phyloP scores from a whole-genome alignment of 2,888 invertebrate genomes.

The Cactoblastis cactorum region DNA sequence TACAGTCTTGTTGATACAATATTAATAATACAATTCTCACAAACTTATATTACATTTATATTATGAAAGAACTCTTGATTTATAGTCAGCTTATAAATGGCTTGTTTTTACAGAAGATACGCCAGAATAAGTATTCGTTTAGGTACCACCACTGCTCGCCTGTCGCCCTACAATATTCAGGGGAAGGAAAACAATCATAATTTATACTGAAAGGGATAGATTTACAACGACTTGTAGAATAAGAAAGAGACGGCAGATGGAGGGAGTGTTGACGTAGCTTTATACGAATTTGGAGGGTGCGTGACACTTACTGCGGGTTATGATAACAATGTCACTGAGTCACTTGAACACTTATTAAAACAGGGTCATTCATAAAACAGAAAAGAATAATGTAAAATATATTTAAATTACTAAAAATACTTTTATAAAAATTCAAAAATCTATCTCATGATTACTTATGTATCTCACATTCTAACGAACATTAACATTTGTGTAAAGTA shows the following conservation, averaged over 20 bases:
- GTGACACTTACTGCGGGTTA: constrained; percentile 29
- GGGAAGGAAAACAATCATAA: constrained; percentile 64
- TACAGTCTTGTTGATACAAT: constrained; percentile 14
- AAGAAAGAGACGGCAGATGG: constrained; percentile 32
- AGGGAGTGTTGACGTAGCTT: constrained; percentile 38
- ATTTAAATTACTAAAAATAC: no score
- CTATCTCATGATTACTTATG: no score
- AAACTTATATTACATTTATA: constrained; percentile 24
- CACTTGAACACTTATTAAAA: constrained; percentile 1
- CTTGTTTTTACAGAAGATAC: constrained; percentile 63
- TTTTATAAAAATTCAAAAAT: no score
- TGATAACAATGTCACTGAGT: constrained; percentile 16
- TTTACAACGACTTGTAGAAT: constrained; percentile 27
- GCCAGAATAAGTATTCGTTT: constrained; percentile 62
- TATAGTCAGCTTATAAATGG: constrained; percentile 57
- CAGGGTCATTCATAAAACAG: not conserved
- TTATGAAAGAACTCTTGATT: constrained; percentile 42
- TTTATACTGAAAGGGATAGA: constrained; percentile 48
- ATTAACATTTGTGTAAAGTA: no score
- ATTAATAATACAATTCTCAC: constrained; percentile 19
- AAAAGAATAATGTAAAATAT: not conserved
- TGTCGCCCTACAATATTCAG: constrained; percentile 50
- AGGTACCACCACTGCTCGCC: constrained; percentile 43
- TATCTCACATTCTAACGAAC: no score
- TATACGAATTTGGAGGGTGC: constrained; percentile 37